Percentiles rank a stretch among this genome's conserved stretches.
These are phyloP conservation scores for Eremophila alpestris DNA, from an alignment of 2,797 vertebrate genomes.

Conservation along the genomic window DNA sequence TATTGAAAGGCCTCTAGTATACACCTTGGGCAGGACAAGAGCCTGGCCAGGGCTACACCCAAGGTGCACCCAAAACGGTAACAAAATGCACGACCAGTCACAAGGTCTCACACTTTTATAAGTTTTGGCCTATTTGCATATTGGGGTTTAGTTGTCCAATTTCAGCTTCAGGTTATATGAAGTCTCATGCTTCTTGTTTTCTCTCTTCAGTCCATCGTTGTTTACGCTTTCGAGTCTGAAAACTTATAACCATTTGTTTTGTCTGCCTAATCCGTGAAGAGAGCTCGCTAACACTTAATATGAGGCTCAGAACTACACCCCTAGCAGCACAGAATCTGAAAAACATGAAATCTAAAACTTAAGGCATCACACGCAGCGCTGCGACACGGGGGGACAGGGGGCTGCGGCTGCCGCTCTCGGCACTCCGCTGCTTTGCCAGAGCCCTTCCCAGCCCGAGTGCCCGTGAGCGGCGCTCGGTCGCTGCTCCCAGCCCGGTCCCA, in stretches of 20 bases:
- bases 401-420: neutral
- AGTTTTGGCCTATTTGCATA: neutral
- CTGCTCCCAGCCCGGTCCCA: neutral
- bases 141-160: neutral
- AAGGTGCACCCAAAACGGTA: neutral
- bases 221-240: neutral
- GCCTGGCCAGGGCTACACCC: neutral
- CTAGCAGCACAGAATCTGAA: neutral
- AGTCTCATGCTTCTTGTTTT: neutral
- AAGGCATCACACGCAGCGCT: too few species aligned
- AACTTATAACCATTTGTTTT: neutral
- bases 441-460: accelerated
- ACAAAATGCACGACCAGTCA: neutral
- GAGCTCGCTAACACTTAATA: neutral
- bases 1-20: neutral
- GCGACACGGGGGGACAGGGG: accelerated
- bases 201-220: neutral
- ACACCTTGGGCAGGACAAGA: neutral
- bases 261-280: neutral
- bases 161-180: neutral
- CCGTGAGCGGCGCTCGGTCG: accelerated
- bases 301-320: neutral
- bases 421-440: neutral
- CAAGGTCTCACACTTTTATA: neutral
- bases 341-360: neutral